These are phyloP conservation scores for Periparus ater DNA, from an alignment of 2,797 vertebrate species.

Conservation along the genomic window DNA sequence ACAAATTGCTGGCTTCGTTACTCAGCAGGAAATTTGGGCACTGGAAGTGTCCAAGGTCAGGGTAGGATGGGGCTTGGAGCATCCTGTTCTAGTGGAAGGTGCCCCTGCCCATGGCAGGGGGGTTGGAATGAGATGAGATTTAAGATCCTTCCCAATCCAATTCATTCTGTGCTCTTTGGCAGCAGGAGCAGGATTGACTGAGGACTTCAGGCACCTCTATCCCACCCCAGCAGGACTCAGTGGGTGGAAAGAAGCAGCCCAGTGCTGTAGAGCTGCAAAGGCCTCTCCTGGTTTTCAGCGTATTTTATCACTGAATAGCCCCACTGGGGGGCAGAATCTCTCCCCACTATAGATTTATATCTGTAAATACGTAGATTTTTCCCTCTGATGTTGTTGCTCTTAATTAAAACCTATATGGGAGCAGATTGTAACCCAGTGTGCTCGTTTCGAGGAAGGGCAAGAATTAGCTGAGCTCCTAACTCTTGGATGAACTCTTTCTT, in stretches of 20 bases:
- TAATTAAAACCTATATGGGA: neutral
- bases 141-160: neutral
- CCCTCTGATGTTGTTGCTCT: neutral
- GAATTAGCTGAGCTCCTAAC: neutral
- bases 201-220: neutral
- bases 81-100: neutral
- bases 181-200: neutral
- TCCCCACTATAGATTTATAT: neutral
- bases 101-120: neutral
- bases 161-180: neutral
- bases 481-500: constrained; percentile 43
- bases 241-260: neutral
- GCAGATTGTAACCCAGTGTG: neutral
- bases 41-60: neutral
- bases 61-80: fast-evolving
- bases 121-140: fast-evolving
- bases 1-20: neutral
- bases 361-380: neutral
- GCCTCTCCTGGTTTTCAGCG: neutral
- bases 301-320: neutral
- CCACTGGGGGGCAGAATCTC: neutral
- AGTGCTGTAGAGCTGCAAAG: neutral
- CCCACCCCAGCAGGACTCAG: neutral
- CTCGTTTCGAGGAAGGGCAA: neutral
- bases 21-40: neutral